Base-by-base conservation (phyloP, 1,140 invertebrate genomes). In the Copidosoma floridanum region DNA sequence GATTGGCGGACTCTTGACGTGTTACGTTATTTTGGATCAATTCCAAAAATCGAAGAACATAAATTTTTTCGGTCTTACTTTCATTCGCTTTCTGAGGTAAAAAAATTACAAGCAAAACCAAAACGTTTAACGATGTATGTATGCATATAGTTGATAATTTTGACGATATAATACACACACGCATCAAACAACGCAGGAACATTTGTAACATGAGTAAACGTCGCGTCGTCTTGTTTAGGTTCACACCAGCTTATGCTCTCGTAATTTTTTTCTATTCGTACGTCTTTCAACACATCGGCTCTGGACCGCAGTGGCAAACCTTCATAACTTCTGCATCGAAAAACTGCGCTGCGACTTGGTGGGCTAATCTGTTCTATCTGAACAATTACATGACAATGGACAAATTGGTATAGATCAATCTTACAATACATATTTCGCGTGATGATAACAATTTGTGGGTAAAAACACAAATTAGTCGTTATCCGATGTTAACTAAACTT, bases 321-420 rank as follows among this genome's bases (percentile, higher is more conserved):
- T 68, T 65, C 21, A 52, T 71, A 7, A 64, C 55, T 7, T 23
- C 61, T 7, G 72, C 74, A 40, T 62, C 64, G 7, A 61, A 71
- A 6, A 66, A 65, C 56, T 85, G 83, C 61, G 62, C 68, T 32
- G 66, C 70, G n/a, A 79, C 81, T 59, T 85, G 84, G 84, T 86
- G 84, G 85, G 71, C 75, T 0, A 84, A 84, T 70, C 26, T 85
- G 0, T 67, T 85, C 0, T 84, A 83, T 61, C 68, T 85, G 18
- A 84, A 83, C 65, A 86, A 85, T 65, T 78, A 85, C n/a, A 65
- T 83, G 12, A 61, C 74, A 7, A 63, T 64, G 1, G 67, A 78
- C 14, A 56, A 65, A 40, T 51, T 74, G 65, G 60, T 62, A 46
- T 43, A n/a, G 12, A 32, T 32, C 29, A 32, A n/a, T n/a, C n/a